Evolutionary conservation across 2,888 invertebrate species (phyloP), one percentile per base, ranked within the genome.

Genomic region (Watsonalla cultraria): DNA sequence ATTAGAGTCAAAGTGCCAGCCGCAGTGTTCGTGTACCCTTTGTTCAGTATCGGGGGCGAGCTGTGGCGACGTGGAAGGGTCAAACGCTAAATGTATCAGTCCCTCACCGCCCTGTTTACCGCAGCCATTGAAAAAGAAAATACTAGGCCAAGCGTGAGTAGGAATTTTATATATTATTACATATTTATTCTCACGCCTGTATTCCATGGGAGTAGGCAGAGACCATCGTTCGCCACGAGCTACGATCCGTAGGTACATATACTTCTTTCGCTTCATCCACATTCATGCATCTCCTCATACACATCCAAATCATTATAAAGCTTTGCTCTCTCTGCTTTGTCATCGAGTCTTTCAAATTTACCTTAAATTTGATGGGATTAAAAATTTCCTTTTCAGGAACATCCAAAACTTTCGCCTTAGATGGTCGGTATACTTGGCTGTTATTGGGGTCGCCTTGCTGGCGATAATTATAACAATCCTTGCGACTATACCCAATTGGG

Each of bases 11-110:
- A 61, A 55, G 0, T 80, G 81, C 48, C 62, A 70, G 47, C 52
- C 68, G 0, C 64, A 74, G 5, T 80, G 81, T 35, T 58, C 66
- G 0, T 80, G 80, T 48, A 69, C 59, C 0, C 64, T 57, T n/a
- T 82, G 78, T 53, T 66, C 57, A 8, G 47, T 65, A 0, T 46
- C 58, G 0, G 70, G 62, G 0, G 69, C 70, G 0, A 71, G 69
- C 37, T 78, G 81, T 15, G 78, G 70, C 0, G 76, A 78, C 8
- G 67, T 72, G 5, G 78, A 74, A 0, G 62, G 56, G 34, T 68
- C 68, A 2, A 61, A 68, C 51, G 54, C 57, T 0, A 24, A 61
- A 0, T 77, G 76, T 37, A 5, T 50, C 46, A 7, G 5, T 45
- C 7, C 51, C 11, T 7, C 5, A 42, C 1, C 37, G 5, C 8